Evolutionary conservation across 53 echinoderm and acorn worm genomes (phyloP), one percentile per base, ranked within the genome.

Genomic region (Crossaster papposus): DNA sequence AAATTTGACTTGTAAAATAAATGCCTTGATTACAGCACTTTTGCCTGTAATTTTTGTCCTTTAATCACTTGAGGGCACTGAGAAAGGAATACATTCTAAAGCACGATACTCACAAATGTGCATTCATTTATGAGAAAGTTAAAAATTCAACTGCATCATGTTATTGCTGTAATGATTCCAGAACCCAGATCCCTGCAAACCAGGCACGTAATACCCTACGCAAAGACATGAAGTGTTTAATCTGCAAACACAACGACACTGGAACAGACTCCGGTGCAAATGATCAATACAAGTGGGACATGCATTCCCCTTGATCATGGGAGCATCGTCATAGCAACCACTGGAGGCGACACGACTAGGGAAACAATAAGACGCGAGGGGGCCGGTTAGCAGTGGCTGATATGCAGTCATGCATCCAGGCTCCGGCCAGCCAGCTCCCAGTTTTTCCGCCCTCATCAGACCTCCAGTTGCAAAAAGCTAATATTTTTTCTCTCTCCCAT

Each of bases 401-500:
- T 38, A 62, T 81, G 81, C 81, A 81, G 51, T 30, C 79, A 54
- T 32, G 63, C 32, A 58, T 68, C 24, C 81, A 31, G 34, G 81
- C 33, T 63, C 35, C 55, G 63, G 22, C 81, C 30, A 55, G 54
- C 81, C 81, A 62, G 81, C 55, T 62, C 36, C 81, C 81, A 24
- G 83, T n/a, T n/a, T 28, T 32, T 36, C 29, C 18, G 70, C 38
- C 31, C 83, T 65, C 65, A 65, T 31, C 24, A 22, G 34, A 34
- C 7, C 37, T 28, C 26, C 1, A n/a, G 22, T 55, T 17, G 33
- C 38, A 24, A 28, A 70, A 65, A 3, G 24, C 85, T 35, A 32
- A 72, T 73, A 53, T 72, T 85, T 85, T 85, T 65, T n/a, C n/a
- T n/a, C n/a, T n/a, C n/a, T n/a, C n/a, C 31, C 64, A 44, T n/a